Evolutionary conservation across 2,113 vertebrate species (phyloP).

Genomic region (Rattus norvegicus): GRCr8 NC_086019.1:117671501-117672000

Average conservation of each 20-base stretch:
- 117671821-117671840: neutral
- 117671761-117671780: neutral
- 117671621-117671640: neutral
- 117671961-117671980: neutral
- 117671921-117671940: neutral
- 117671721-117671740: neutral
- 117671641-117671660: neutral
- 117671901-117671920: neutral
- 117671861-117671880: neutral
- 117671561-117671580: no score
- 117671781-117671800: neutral
- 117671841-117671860: neutral
- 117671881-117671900: neutral
- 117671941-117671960: neutral
- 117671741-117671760: neutral
- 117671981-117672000: neutral
- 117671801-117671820: neutral
- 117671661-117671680: neutral
- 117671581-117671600: neutral
- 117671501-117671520: neutral
- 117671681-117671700: neutral
- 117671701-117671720: neutral
- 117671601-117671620: neutral
- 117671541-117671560: neutral
- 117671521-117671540: neutral